These are phyloP conservation scores for Bolinopsis microptera DNA, from an alignment of 37 sponge, comb jelly and placozoan species.

Conservation along the genomic window DNA sequence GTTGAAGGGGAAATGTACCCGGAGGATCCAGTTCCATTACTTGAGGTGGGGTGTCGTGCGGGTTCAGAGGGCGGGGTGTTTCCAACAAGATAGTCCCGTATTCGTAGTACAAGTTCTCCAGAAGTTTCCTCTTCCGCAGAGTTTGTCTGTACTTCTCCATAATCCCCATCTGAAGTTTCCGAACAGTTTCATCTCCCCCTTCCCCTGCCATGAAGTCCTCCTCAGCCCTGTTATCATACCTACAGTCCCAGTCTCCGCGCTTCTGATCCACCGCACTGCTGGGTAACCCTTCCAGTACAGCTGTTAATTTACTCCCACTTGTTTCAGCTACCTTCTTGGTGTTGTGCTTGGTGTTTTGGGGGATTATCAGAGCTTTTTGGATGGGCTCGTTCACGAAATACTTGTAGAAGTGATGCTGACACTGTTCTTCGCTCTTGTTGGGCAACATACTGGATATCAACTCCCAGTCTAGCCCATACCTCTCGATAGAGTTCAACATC, in stretches of 20 bases:
- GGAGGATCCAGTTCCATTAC: background rate
- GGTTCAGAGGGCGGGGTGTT: conserved; percentile 43
- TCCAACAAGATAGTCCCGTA: conserved; percentile 9
- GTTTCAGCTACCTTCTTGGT: background rate
- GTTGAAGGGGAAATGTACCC: conserved; percentile 26
- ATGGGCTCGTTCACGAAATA: conserved; percentile 35
- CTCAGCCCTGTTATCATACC: conserved; percentile 38
- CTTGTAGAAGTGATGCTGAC: conserved; percentile 37
- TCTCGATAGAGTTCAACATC: conserved; percentile 37
- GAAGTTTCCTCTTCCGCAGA: background rate
- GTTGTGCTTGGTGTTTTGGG: conserved; percentile 40
- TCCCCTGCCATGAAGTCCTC: conserved; percentile 65
- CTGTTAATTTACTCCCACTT: background rate
- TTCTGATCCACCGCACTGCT: conserved; percentile 1
- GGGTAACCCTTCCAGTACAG: background rate
- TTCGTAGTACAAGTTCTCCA: conserved; percentile 63
- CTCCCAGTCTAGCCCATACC: conserved; percentile 61
- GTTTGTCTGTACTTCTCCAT: conserved; percentile 56
- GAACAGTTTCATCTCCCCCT: conserved; percentile 21
- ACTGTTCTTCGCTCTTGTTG: background rate
- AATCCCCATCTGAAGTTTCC: background rate
- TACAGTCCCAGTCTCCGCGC: conserved; percentile 47
- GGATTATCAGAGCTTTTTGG: conserved; percentile 11
- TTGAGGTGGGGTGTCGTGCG: conserved; percentile 42
- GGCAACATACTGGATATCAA: conserved; percentile 34